A percentile compares a stretch with the other conserved stretches of the same genome.
These are phyloP conservation scores for Psettodes erumei DNA, from an alignment of 2,113 vertebrate genomes.

Conservation along the genomic window DNA sequence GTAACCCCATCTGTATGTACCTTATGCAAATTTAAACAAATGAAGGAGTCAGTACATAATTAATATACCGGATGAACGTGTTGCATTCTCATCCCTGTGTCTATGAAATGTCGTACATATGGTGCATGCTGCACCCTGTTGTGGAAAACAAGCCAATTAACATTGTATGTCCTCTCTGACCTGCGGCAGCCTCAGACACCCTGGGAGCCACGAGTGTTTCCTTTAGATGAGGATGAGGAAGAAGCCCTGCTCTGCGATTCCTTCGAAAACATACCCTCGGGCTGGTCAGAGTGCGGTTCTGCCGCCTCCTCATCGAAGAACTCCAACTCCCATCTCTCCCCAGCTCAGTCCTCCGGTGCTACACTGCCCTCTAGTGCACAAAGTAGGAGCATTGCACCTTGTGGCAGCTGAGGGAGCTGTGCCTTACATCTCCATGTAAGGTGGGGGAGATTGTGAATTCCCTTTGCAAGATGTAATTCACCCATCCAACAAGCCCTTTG, in stretches of 20 bases:
- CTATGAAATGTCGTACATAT: neutral
- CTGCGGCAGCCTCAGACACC: conserved; percentile 46
- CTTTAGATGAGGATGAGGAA: conserved; percentile 47
- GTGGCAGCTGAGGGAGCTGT: conserved; percentile 81
- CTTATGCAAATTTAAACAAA: neutral
- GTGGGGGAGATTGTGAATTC: neutral
- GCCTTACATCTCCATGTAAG: conserved; percentile 63
- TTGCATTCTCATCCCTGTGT: neutral
- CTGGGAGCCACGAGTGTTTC: conserved; percentile 69
- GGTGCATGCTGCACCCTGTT: neutral
- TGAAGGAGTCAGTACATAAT: neutral
- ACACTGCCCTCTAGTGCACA: conserved; percentile 58
- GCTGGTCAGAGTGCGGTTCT: neutral
- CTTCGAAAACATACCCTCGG: neutral
- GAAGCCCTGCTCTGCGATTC: conserved; percentile 34
- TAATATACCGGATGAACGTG: neutral
- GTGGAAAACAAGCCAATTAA: neutral
- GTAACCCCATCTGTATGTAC: neutral
- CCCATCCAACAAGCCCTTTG: neutral
- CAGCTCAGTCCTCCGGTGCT: conserved; percentile 24
- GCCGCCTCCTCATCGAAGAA: conserved; percentile 25
- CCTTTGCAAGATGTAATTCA: neutral
- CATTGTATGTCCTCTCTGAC: neutral
- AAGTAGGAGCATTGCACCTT: neutral
- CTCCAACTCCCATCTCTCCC: conserved; percentile 24